A percentile compares a stretch with the other conserved stretches of the same genome.
phyloP scores from a whole-genome alignment of 2,888 invertebrate species.

The Diogma glabrata region DNA sequence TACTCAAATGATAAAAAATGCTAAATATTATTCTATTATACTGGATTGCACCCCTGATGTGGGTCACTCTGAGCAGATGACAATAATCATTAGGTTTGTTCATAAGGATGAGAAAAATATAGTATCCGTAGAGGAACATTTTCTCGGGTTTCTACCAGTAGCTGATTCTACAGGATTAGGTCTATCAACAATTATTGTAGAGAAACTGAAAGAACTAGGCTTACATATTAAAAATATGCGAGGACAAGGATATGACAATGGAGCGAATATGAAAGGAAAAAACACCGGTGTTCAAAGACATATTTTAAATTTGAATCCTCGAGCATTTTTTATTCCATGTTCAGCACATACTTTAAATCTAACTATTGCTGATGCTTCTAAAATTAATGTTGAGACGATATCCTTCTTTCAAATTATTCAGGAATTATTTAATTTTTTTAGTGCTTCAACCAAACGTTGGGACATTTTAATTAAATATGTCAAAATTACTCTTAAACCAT shows the following conservation, averaged over 20 bases:
- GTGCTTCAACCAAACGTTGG: too few species aligned
- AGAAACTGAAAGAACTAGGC: too few species aligned
- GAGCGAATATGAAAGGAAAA: too few species aligned
- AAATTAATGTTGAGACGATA: slow-evolving; percentile 4
- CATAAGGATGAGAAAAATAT: slow-evolving; percentile 1
- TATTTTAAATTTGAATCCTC: background rate
- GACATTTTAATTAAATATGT: too few species aligned
- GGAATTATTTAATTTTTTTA: background rate
- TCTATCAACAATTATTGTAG: too few species aligned
- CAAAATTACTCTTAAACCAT: too few species aligned
- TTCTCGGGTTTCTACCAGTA: background rate
- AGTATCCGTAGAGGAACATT: background rate
- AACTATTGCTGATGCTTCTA: background rate
- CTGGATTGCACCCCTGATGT: background rate
- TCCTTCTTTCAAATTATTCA: background rate
- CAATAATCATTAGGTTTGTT: background rate
- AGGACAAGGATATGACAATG: too few species aligned
- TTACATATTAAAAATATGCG: too few species aligned
- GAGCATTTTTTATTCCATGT: background rate
- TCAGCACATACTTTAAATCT: slow-evolving; percentile 3
- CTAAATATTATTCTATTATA: background rate
- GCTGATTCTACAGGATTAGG: background rate
- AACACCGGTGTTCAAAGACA: background rate
- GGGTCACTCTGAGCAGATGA: background rate
- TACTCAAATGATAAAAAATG: background rate